phyloP scores from a whole-genome alignment of 2,797 vertebrate species.

The Falco berigora region DNA sequence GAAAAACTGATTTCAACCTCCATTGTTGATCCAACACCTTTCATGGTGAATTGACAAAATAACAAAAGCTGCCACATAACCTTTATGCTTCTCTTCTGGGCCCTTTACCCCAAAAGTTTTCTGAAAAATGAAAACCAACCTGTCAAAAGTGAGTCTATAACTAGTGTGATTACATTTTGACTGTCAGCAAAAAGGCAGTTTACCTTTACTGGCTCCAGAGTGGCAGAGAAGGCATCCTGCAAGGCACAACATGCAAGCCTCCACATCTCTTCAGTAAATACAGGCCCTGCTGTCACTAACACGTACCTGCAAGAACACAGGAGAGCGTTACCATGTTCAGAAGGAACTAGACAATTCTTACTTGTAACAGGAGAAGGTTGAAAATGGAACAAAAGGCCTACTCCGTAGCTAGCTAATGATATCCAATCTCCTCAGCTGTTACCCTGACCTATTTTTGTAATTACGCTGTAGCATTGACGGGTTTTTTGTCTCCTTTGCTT shows the following conservation, averaged over 20 bases:
- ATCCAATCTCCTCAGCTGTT: neutral
- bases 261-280: slow-evolving; percentile 99
- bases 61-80: neutral
- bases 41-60: neutral
- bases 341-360: neutral
- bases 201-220: slow-evolving; percentile 96
- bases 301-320: slow-evolving; percentile 79
- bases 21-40: neutral
- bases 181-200: neutral
- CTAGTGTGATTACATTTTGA: neutral
- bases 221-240: slow-evolving; percentile 93
- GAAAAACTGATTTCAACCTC: neutral
- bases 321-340: neutral
- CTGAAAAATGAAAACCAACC: neutral
- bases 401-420: neutral
- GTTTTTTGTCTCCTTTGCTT: neutral
- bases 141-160: neutral
- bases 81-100: neutral
- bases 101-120: neutral
- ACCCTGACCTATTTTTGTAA: neutral
- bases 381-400: neutral
- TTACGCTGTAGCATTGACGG: neutral
- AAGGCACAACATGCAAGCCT: slow-evolving; percentile 91
- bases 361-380: neutral
- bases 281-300: slow-evolving; percentile 90